A percentile compares a stretch with the other conserved stretches of the same genome.
phyloP scores from a whole-genome alignment of 2,888 invertebrate genomes.

The Molorchus minor region DNA sequence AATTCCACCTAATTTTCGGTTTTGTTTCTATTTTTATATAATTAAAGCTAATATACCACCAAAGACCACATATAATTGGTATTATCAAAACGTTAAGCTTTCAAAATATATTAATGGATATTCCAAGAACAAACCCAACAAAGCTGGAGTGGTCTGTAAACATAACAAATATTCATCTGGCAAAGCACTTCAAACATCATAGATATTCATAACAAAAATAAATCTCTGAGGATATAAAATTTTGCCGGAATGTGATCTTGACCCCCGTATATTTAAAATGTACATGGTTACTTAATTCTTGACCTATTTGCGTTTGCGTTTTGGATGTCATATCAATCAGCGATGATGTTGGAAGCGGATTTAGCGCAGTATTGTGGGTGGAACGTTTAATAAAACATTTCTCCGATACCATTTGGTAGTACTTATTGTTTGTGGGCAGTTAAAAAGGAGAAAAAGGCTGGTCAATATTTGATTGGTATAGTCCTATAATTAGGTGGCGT shows the following conservation, averaged over 20 bases:
- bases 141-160: slow-evolving; percentile 6
- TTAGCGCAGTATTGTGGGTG: slow-evolving; percentile 11
- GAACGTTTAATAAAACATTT: slow-evolving; percentile 1
- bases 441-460: neutral
- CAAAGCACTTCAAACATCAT: slow-evolving; percentile 2
- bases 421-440: slow-evolving; percentile 16
- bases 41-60: too few relatives aligned
- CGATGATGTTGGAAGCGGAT: neutral
- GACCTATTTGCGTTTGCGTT: slow-evolving; percentile 18
- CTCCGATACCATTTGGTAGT: slow-evolving; percentile 4
- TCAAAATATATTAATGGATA: neutral
- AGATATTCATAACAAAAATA: slow-evolving; percentile 1
- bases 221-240: slow-evolving; percentile 8
- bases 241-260: slow-evolving; percentile 13
- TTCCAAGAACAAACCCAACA: neutral
- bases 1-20: too few relatives aligned
- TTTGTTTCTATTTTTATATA: too few relatives aligned
- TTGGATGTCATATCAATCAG: slow-evolving; percentile 5
- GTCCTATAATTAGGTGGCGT: neutral
- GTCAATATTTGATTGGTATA: neutral
- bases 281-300: slow-evolving; percentile 7
- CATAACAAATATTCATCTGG: slow-evolving; percentile 13
- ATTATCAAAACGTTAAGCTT: too few relatives aligned
- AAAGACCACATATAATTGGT: too few relatives aligned
- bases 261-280: slow-evolving; percentile 1